Evolutionary conservation across 1,140 invertebrate genomes (phyloP).

Genomic region (Sinella curviseta): DNA sequence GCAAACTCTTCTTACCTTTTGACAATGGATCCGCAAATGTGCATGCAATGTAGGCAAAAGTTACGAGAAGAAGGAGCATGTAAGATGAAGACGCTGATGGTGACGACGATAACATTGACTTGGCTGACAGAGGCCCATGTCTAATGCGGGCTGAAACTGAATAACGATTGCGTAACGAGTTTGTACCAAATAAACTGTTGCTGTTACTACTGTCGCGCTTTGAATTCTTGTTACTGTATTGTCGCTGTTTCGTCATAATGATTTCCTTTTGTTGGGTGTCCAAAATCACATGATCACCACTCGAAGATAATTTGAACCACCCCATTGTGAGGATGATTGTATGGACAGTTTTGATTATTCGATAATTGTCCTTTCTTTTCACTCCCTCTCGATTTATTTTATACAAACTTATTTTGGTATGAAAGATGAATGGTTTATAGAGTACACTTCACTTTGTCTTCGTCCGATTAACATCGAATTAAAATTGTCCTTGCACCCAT

Average conservation of each 20-base stretch:
- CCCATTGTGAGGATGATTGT: constrained; percentile 7
- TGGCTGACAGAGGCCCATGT: not conserved
- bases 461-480: too few species aligned
- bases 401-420: not conserved
- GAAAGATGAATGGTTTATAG: not conserved
- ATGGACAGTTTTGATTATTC: not conserved
- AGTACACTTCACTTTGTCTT: not conserved
- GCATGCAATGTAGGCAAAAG: constrained; percentile 31
- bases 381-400: not conserved
- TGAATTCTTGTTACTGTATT: not conserved
- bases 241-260: not conserved
- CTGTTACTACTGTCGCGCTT: not conserved
- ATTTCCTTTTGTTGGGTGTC: not conserved
- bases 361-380: not conserved
- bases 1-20: constrained; percentile 40
- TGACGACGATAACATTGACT: constrained; percentile 1
- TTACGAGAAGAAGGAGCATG: constrained; percentile 19
- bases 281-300: not conserved
- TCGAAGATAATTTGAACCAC: constrained; percentile 9
- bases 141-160: constrained; percentile 22
- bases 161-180: constrained; percentile 23
- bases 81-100: not conserved
- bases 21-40: constrained; percentile 40
- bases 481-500: not conserved
- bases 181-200: constrained; percentile 17